Evolutionary conservation across 2,888 invertebrate genomes (phyloP).

Genomic region (Chrysolina haemoptera): DNA sequence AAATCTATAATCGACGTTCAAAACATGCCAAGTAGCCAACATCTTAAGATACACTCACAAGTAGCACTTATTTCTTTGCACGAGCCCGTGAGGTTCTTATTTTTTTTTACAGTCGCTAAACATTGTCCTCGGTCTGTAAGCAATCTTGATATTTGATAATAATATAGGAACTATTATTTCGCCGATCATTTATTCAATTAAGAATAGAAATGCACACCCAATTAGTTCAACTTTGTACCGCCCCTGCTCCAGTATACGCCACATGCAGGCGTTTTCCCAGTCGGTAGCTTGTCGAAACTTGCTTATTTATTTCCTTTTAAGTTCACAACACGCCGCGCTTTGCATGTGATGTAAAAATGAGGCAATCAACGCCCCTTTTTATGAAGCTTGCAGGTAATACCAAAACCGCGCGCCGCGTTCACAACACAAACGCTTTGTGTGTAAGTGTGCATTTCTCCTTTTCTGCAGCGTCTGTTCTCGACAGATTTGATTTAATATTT

Average conservation of each 20-base stretch:
- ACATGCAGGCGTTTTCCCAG: conserved; percentile 64
- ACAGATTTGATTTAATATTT: conserved; percentile 60
- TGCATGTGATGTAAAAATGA: conserved; percentile 65
- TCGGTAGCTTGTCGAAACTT: conserved; percentile 65
- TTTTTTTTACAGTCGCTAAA: no score
- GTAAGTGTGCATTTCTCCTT: conserved; percentile 53
- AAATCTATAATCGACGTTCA: no score
- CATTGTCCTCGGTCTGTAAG: no score
- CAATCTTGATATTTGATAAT: no score
- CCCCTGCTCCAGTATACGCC: conserved; percentile 48
- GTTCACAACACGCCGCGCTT: conserved; percentile 58
- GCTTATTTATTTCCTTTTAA: conserved; percentile 67
- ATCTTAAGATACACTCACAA: no score
- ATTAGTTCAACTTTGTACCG: conserved; percentile 30
- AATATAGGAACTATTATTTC: no score
- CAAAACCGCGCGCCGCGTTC: conserved; percentile 54
- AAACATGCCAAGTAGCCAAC: no score
- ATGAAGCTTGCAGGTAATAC: conserved; percentile 61
- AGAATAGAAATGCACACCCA: conserved; percentile 41
- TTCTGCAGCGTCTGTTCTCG: conserved; percentile 54
- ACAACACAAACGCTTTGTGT: conserved; percentile 48
- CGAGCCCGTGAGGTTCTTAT: no score
- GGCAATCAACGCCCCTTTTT: conserved; percentile 65
- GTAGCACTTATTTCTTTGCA: no score
- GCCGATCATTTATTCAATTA: no score